Conservation (phyloP, 2,797 vertebrate species). For the Denticeps clupeoides region DNA sequence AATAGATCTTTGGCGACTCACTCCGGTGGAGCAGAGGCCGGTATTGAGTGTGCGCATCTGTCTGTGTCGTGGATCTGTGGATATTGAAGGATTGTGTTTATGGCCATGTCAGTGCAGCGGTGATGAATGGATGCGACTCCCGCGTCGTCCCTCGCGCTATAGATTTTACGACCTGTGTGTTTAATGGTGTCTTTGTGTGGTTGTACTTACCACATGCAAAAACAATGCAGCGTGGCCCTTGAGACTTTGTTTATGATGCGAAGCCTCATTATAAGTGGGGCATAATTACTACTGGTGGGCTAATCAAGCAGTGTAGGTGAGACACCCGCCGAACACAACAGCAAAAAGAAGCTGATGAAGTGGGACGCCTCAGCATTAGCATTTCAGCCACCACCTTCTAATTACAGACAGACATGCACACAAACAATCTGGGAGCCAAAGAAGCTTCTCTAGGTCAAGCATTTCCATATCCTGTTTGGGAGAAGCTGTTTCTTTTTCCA, state of each 20-base stretch:
- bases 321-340: background rate
- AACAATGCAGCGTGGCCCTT: too few species aligned
- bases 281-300: background rate
- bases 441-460: background rate
- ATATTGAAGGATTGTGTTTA: background rate
- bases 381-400: too few species aligned
- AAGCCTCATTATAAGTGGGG: background rate
- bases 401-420: too few species aligned
- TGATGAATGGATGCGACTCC: background rate
- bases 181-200: conserved; percentile 8
- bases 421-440: background rate
- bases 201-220: too few species aligned
- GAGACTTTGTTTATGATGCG: background rate
- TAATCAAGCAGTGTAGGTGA: background rate
- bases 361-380: too few species aligned
- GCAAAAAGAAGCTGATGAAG: too few species aligned
- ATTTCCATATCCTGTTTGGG: background rate
- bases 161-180: background rate
- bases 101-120: background rate
- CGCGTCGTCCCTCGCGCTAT: background rate
- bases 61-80: background rate
- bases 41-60: background rate
- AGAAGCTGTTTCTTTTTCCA: too few species aligned
- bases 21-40: background rate
- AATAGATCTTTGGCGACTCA: background rate